These are phyloP conservation scores for Chauna torquata DNA, from an alignment of 2,113 vertebrate species.

Conservation along the genomic window DNA sequence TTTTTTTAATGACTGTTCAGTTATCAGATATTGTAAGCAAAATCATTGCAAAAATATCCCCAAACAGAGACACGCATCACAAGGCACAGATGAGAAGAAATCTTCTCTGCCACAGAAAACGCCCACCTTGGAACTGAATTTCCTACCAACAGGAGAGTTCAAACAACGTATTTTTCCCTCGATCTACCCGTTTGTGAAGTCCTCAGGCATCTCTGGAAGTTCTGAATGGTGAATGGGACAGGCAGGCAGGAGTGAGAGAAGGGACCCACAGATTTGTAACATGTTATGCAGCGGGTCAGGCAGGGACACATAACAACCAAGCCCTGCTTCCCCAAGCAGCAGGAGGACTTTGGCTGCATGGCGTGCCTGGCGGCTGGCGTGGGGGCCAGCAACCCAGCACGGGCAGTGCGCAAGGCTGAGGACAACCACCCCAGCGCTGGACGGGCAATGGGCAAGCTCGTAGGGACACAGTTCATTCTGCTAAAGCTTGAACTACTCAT, in stretches of 20 bases:
- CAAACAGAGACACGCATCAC: background rate
- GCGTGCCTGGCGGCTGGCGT: background rate
- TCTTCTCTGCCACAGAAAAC: background rate
- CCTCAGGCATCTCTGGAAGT: background rate
- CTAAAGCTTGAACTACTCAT: background rate
- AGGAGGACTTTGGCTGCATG: background rate
- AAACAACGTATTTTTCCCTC: background rate
- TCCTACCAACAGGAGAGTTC: background rate
- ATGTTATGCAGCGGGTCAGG: accelerated
- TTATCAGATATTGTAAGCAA: background rate
- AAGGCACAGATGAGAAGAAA: background rate
- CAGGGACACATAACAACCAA: background rate
- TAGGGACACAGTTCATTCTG: background rate
- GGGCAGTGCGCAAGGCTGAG: background rate
- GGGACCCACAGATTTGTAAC: accelerated
- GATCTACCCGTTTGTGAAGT: background rate
- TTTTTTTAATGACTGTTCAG: background rate
- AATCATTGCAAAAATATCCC: background rate
- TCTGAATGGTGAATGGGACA: background rate
- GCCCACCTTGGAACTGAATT: background rate
- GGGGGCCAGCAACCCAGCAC: background rate
- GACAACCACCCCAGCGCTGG: background rate
- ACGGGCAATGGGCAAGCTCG: background rate
- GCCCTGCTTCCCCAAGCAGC: background rate
- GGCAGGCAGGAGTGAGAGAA: background rate